phyloP scores from a whole-genome alignment of 2,888 invertebrate species.

The Trichopria drosophilae region DNA sequence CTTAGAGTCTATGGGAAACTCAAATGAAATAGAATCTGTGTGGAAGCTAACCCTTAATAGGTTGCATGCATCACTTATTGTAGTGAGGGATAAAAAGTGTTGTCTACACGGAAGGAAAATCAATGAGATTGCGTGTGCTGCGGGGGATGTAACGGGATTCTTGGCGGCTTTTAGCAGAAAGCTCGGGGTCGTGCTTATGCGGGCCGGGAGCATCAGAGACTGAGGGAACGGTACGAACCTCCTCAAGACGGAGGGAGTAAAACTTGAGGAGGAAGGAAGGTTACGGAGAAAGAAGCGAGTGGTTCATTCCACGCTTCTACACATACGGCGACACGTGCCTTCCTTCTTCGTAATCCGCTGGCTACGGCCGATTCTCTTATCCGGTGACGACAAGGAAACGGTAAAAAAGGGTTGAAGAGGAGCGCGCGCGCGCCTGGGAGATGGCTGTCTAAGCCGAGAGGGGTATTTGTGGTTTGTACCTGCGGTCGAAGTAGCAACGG shows the following conservation, averaged over 20 bases:
- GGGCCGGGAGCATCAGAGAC: constrained; percentile 17
- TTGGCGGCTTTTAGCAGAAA: constrained; percentile 32
- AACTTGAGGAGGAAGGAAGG: no score
- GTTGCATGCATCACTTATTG: no score
- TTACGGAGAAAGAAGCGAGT: constrained; percentile 36
- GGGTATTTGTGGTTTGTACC: constrained; percentile 44
- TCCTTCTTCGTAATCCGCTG: constrained; percentile 33
- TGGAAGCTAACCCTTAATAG: no score
- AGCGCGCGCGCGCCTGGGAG: no score
- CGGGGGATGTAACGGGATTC: constrained; percentile 47
- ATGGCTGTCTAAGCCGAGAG: no score
- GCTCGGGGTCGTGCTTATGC: constrained; percentile 29
- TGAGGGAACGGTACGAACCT: constrained; percentile 37
- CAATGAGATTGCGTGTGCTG: constrained; percentile 47
- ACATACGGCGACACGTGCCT: constrained; percentile 39
- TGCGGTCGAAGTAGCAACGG: constrained; percentile 40
- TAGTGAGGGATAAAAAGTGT: no score
- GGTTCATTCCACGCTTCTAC: no score
- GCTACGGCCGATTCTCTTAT: constrained; percentile 15
- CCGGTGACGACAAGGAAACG: constrained; percentile 9
- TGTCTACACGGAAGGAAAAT: constrained; percentile 48
- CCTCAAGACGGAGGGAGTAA: constrained; percentile 14
- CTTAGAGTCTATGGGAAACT: no score
- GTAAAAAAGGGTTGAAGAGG: constrained; percentile 17
- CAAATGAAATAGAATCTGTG: no score